These are phyloP conservation scores for Chondrilla cf. caribensis DNA, from an alignment of 37 sponge, comb jelly and placozoan species.

Conservation along the genomic window DNA sequence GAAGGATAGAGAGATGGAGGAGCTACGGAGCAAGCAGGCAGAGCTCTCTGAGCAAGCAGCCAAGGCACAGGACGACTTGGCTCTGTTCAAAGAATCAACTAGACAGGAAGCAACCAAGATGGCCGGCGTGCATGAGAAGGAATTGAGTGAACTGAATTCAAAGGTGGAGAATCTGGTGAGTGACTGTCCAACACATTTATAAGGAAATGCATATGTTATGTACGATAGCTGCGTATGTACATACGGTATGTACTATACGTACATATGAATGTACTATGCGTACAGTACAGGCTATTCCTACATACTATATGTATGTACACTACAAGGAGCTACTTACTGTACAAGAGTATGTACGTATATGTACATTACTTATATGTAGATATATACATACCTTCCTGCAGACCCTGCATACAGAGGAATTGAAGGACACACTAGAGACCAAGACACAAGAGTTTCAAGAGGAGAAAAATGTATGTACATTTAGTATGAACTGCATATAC, in stretches of 20 bases:
- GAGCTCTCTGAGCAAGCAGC: neutral
- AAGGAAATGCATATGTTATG: no score
- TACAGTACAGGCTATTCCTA: no score
- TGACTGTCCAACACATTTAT: neutral
- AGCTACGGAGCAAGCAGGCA: neutral
- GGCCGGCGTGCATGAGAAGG: neutral
- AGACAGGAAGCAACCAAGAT: neutral
- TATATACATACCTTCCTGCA: neutral
- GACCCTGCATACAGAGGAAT: neutral
- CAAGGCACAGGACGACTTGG: conserved; percentile 8
- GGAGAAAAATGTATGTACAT: neutral
- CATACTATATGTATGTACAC: no score
- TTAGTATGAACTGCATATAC: no score
- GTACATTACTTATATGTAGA: no score
- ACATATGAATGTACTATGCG: no score
- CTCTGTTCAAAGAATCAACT: neutral
- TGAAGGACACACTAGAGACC: neutral
- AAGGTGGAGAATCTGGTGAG: conserved; percentile 24
- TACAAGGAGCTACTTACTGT: no score
- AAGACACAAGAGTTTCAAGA: neutral
- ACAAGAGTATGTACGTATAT: no score
- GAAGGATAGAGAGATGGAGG: conserved; percentile 39
- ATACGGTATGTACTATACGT: no score
- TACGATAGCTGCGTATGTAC: no score
- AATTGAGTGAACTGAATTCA: neutral